Conservation (phyloP, 2,113 vertebrate species). For the Trachemys scripta region DNA sequence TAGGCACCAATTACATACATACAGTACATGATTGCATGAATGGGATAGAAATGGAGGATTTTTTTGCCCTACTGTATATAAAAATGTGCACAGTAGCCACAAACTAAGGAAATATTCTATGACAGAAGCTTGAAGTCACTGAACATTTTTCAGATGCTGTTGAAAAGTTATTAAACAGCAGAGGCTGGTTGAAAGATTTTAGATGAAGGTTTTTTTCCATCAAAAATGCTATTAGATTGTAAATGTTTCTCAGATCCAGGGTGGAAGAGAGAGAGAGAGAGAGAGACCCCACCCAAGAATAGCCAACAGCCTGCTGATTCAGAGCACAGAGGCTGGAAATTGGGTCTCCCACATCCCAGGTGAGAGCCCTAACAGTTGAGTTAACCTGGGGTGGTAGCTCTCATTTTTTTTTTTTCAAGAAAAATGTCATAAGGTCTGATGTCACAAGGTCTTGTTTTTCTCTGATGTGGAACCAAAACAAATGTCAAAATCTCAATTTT, state of each 20-base stretch:
- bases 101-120: conserved; percentile 52
- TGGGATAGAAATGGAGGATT: conserved; percentile 45
- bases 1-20: conserved; percentile 68
- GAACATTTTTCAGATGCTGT: conserved; percentile 55
- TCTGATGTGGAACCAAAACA: conserved; percentile 30
- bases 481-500: background rate
- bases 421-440: conserved; percentile 17
- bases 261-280: background rate
- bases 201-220: background rate
- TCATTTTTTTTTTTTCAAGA: background rate
- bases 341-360: background rate
- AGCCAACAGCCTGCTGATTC: background rate
- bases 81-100: conserved; percentile 58
- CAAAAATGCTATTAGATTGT: background rate
- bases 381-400: background rate
- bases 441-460: background rate
- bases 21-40: conserved; percentile 61
- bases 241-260: background rate
- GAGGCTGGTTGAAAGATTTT: conserved; percentile 19
- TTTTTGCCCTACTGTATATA: conserved; percentile 67
- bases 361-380: conserved; percentile 1
- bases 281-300: background rate
- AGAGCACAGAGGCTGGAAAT: background rate
- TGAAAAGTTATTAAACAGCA: conserved; percentile 38
- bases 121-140: conserved; percentile 67